A percentile compares a stretch with the other conserved stretches of the same genome.
Conservation (phyloP, 2,888 invertebrate genomes). For the Eugnorisma glareosa region DNA sequence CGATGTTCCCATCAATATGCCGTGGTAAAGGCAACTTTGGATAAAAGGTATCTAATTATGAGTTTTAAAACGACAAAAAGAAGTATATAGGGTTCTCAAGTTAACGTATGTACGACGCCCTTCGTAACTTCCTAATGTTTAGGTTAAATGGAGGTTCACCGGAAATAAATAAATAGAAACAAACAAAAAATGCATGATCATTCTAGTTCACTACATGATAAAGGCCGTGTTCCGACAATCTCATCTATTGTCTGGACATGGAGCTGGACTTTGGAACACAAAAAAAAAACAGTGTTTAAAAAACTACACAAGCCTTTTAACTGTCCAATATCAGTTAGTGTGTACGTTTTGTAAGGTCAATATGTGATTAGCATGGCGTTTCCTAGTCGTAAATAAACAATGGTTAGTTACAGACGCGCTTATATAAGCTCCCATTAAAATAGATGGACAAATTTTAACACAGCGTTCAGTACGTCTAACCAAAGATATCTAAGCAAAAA, state of each 20-base stretch:
- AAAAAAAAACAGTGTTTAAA: not conserved
- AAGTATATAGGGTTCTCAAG: not conserved
- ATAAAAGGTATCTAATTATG: not conserved
- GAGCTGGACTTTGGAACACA: not conserved
- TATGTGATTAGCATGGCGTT: not conserved
- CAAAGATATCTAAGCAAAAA: too few relatives aligned
- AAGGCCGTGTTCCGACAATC: conserved; percentile 9
- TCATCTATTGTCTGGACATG: not conserved
- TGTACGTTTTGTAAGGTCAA: conserved; percentile 7
- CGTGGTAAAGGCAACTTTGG: not conserved
- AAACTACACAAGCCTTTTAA: not conserved
- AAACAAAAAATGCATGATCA: conserved; percentile 4
- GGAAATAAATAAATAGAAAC: not conserved
- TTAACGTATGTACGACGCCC: not conserved
- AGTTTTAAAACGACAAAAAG: not conserved
- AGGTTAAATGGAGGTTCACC: not conserved
- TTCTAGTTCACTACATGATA: not conserved
- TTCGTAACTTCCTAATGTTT: conserved; percentile 3
- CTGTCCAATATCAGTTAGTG: not conserved
- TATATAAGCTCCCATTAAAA: too few relatives aligned
- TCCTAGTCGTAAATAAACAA: conserved; percentile 6
- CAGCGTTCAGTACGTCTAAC: too few relatives aligned
- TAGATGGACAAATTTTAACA: too few relatives aligned
- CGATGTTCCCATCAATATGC: not conserved
- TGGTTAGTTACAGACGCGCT: not conserved